These are phyloP conservation scores for Euzophera pinguis DNA, from an alignment of 2,888 invertebrate genomes.

Conservation along the genomic window DNA sequence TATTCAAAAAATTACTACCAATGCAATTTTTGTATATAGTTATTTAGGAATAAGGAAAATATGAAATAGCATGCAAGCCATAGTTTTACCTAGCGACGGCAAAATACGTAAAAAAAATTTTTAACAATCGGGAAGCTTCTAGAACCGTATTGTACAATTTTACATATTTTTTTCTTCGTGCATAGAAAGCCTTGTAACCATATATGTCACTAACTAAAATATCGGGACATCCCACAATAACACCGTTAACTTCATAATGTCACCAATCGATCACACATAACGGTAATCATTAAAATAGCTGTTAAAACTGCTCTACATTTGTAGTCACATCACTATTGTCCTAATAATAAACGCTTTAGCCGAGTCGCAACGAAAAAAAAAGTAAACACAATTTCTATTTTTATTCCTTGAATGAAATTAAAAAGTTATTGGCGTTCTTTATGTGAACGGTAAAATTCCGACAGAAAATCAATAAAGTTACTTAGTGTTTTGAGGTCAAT, in stretches of 20 bases:
- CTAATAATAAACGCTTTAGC: not conserved
- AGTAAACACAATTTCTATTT: not conserved
- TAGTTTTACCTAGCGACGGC: no score
- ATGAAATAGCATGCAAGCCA: no score
- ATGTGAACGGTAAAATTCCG: not conserved
- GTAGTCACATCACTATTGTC: conserved; percentile 7
- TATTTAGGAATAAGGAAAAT: no score
- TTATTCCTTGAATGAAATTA: not conserved
- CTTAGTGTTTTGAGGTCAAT: conserved; percentile 26
- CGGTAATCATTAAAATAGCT: conserved; percentile 14
- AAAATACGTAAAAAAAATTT: no score
- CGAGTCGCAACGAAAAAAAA: not conserved
- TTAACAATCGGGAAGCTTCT: no score
- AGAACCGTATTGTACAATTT: no score
- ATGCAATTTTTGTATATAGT: no score
- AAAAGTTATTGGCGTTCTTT: not conserved
- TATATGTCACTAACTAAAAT: conserved; percentile 14
- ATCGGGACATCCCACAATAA: conserved; percentile 14
- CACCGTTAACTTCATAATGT: conserved; percentile 20
- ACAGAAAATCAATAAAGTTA: conserved; percentile 3
- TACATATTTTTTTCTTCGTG: not conserved
- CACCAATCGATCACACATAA: conserved; percentile 19
- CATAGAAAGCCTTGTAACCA: conserved; percentile 11
- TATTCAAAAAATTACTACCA: no score
- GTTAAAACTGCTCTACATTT: conserved; percentile 6